Base-by-base conservation (phyloP, 2,888 invertebrate species). In the Hypselothyrea guttata region DNA sequence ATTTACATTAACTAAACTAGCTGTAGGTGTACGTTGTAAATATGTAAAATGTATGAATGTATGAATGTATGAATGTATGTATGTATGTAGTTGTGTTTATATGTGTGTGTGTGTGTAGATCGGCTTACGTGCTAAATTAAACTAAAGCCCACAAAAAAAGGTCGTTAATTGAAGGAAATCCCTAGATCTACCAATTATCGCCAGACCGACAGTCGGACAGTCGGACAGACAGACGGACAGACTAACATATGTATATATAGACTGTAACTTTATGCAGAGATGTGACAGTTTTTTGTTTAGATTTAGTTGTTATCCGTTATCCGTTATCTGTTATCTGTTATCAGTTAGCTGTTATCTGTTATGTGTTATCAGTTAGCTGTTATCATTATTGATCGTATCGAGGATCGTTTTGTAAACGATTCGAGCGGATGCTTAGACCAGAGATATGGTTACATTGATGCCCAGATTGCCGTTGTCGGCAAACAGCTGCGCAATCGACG, bases 401-500 rank as follows among this genome's bases (percentile, higher is more conserved):
- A 54, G 15, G 48, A 55, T 66, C 72, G 79, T 82, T 82, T 82
- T 73, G 68, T 34, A 82, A 82, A 83, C 82, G 68, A 61, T 67
- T 54, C 56, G 55, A 46, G 52, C 52, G 53, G 35, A 48, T 49
- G 42, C 28, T 66, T 81, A 95, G 91, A 95, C 95, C 93, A 95
- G 95, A 75, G 97, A 97, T 91, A 99, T 99, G 89, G 99, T 99
- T 87, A 99, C 99, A 91, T 99, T 99, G 87, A 99, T 99, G 84
- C 98, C 99, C 76, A 99, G 93, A 91, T 99, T 99, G 41, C 99
- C 99, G 91, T 98, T 99, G 89, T 99, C 99, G 51, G 99, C 98
- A 91, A 99, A 99, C 61, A 98, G 92, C 91, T 98, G 97, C 68
- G 99, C 99, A 88, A 98, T 97, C 73, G 97, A 96, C 51, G 98